Evolutionary conservation across 2,888 invertebrate genomes (phyloP), one percentile per base, ranked within the genome.

Genomic region (Neuroscelio doddi): DNA sequence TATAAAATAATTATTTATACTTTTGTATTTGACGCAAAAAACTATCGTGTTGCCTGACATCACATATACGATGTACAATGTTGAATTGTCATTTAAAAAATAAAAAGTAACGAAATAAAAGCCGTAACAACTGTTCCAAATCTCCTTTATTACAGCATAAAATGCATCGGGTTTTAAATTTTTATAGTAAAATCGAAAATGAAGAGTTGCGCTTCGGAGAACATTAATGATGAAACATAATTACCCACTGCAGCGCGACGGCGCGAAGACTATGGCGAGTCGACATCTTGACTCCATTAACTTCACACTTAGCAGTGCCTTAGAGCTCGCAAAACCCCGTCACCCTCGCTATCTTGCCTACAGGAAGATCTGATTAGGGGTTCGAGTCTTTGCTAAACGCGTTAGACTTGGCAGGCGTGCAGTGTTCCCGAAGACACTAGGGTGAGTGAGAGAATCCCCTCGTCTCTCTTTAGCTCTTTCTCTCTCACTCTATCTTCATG

Each of bases 371-470:
- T 82, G 83, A 84, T 84, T 84, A 84, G 80, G 80, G 80, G 76
- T 79, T 82, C 80, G 79, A 83, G 80, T 82, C 83, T 80, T 77
- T 79, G 80, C 80, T 84, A 84, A 83, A 83, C 78, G 81, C 80
- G 82, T 84, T 84, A 84, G 82, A 79, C 78, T 80, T 79, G 68
- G 72, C 73, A 52, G 46, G 65, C 49, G 53, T 55, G 57, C 64
- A 34, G 57, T 47, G 56, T 67, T 58, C 26, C 55, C 29, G 39
- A 56, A 58, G 47, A 62, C 49, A 39, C 44, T 14, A 34, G 62
- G 62, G 61, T 27, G 68, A 65, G 44, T 50, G 52, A 57, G 64
- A 52, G 39, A 39, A 50, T 46, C 38, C 45, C 55, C 36, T 26
- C 47, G 26, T 50, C 57, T 50, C 39, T 27, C 32, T 44, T 44